phyloP scores from a whole-genome alignment of 2,888 invertebrate species.

The Polydrusus cervinus region DNA sequence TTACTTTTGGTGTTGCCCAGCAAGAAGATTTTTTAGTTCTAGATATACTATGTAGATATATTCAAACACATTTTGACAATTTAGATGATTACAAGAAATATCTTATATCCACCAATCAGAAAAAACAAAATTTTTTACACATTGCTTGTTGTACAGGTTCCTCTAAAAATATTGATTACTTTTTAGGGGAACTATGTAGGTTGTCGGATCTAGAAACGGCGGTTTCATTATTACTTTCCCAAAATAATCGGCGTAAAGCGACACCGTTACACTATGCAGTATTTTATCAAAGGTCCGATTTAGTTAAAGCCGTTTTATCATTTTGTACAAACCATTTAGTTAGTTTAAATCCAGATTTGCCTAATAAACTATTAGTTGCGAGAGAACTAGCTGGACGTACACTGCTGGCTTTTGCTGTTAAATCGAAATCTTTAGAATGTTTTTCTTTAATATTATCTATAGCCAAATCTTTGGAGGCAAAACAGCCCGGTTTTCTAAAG shows the following conservation, averaged over 20 bases:
- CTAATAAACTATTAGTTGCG: not conserved
- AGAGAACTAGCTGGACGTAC: slow-evolving; percentile 1
- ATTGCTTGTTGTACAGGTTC: not conserved
- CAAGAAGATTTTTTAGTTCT: not conserved
- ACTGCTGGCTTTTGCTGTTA: not conserved
- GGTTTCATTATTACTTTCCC: not conserved
- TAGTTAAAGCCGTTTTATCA: not conserved
- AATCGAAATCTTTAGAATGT: too few species aligned
- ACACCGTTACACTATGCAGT: slow-evolving; percentile 4
- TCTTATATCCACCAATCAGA: not conserved
- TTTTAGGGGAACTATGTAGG: slow-evolving; percentile 1
- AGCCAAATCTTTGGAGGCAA: not conserved
- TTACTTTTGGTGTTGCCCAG: not conserved
- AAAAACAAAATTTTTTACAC: slow-evolving; percentile 3
- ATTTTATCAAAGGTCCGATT: not conserved
- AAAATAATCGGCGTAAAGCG: not conserved
- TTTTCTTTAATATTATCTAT: not conserved
- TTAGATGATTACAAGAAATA: not conserved
- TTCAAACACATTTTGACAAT: not conserved
- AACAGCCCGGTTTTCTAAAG: not conserved
- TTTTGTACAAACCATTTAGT: not conserved
- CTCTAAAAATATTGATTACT: slow-evolving; percentile 4
- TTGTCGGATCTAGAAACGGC: not conserved
- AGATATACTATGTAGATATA: not conserved
- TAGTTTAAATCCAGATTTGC: not conserved